phyloP scores from a whole-genome alignment of 2,888 invertebrate species.

The Galeruca laticollis region DNA sequence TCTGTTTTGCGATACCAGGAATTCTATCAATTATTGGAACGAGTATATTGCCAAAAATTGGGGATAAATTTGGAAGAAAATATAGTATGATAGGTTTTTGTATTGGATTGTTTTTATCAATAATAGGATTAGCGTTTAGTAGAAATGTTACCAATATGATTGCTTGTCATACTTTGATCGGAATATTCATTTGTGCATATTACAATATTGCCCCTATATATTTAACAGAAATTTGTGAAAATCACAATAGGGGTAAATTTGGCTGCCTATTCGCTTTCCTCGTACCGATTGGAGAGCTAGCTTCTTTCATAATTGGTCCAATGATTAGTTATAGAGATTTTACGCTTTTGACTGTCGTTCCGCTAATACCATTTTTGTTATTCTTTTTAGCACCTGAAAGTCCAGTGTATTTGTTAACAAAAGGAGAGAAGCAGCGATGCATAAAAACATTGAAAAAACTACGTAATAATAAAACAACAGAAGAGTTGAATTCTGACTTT shows the following conservation, averaged over 20 bases:
- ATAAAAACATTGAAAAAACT: slow-evolving; percentile 16
- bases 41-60: slow-evolving; percentile 32
- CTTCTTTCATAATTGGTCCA: slow-evolving; percentile 19
- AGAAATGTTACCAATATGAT: slow-evolving; percentile 15
- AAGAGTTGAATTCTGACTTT: slow-evolving; percentile 19
- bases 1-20: slow-evolving; percentile 42
- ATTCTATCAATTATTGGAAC: slow-evolving; percentile 43
- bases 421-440: slow-evolving; percentile 15
- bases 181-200: neutral
- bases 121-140: slow-evolving; percentile 37
- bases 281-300: slow-evolving; percentile 19
- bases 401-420: slow-evolving; percentile 21
- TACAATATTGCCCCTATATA: slow-evolving; percentile 10
- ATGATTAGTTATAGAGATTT: slow-evolving; percentile 14
- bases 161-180: neutral
- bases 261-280: neutral
- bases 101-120: slow-evolving; percentile 72
- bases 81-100: slow-evolving; percentile 73
- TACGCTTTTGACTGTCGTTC: slow-evolving; percentile 20
- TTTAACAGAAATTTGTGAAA: slow-evolving; percentile 26
- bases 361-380: slow-evolving; percentile 1
- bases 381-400: slow-evolving; percentile 23
- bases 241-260: slow-evolving; percentile 29
- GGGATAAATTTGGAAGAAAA: slow-evolving; percentile 71
- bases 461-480: slow-evolving; percentile 6